These are phyloP conservation scores for Mystacides longicornis DNA, from an alignment of 2,888 invertebrate genomes.

Conservation along the genomic window DNA sequence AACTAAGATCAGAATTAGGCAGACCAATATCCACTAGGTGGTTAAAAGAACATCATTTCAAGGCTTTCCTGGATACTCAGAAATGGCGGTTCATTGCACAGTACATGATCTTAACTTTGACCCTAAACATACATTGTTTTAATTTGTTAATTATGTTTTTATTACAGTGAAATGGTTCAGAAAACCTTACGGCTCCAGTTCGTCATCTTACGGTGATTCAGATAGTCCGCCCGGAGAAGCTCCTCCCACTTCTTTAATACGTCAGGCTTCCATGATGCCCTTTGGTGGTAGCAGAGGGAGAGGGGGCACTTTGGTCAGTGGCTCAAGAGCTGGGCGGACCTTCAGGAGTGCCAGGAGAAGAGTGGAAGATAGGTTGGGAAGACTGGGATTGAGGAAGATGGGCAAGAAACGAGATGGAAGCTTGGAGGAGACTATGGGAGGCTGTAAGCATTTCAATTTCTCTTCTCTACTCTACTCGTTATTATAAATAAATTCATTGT, in stretches of 20 bases:
- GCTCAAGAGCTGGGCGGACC: conserved; percentile 50
- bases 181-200: conserved; percentile 25
- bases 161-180: conserved; percentile 56
- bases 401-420: conserved; percentile 85
- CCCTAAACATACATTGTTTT: no score
- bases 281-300: conserved; percentile 7
- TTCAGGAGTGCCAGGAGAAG: conserved; percentile 76
- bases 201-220: conserved; percentile 25
- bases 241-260: conserved; percentile 36
- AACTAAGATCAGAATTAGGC: no score
- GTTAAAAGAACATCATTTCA: no score
- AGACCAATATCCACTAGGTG: no score
- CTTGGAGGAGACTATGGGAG: conserved; percentile 75
- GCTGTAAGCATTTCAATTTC: conserved; percentile 48
- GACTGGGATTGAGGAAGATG: conserved; percentile 73
- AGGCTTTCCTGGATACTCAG: no score
- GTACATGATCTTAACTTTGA: no score
- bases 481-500: no score
- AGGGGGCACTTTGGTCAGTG: conserved; percentile 6
- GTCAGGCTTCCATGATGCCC: conserved; percentile 40
- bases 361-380: conserved; percentile 83
- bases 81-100: no score
- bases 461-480: no score
- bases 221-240: conserved; percentile 24
- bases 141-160: no score